phyloP scores from a whole-genome alignment of 2,113 vertebrate genomes.

The Dermatemys mawii region DNA sequence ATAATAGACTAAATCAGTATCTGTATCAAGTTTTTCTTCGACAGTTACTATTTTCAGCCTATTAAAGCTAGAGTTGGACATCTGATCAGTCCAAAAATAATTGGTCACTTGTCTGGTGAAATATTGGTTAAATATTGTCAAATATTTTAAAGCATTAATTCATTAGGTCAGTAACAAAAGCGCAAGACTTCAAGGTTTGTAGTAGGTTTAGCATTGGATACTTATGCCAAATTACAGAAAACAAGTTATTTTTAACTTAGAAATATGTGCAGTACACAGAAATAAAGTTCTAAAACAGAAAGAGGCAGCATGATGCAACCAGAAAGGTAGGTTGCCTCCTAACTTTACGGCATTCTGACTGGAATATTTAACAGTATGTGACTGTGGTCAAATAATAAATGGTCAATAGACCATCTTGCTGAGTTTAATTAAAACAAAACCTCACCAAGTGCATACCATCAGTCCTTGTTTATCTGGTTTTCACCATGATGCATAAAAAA shows the following conservation, averaged over 20 bases:
- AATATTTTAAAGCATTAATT: not conserved
- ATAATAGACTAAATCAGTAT: not conserved
- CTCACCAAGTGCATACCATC: not conserved
- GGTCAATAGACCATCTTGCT: not conserved
- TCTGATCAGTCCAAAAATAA: not conserved
- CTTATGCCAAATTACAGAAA: not conserved
- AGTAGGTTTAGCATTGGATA: not conserved
- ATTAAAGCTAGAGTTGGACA: not conserved
- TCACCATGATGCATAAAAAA: not conserved
- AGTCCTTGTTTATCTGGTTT: not conserved
- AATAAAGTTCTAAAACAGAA: not conserved
- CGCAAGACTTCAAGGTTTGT: not conserved
- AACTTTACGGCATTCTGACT: not conserved
- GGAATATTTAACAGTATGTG: not conserved
- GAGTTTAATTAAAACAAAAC: not conserved
- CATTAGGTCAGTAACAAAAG: not conserved
- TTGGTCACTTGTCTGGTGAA: not conserved
- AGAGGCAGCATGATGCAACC: not conserved
- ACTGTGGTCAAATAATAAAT: not conserved
- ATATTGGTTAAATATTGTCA: not conserved
- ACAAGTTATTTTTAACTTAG: not conserved
- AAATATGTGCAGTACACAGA: not conserved
- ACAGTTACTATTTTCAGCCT: slow-evolving; percentile 14
- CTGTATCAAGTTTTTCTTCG: not conserved
- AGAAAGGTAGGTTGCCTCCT: not conserved